A percentile compares a stretch with the other conserved stretches of the same genome.
phyloP scores from a whole-genome alignment of 1,140 invertebrate genomes.

The Rhynchophorus ferrugineus region DNA sequence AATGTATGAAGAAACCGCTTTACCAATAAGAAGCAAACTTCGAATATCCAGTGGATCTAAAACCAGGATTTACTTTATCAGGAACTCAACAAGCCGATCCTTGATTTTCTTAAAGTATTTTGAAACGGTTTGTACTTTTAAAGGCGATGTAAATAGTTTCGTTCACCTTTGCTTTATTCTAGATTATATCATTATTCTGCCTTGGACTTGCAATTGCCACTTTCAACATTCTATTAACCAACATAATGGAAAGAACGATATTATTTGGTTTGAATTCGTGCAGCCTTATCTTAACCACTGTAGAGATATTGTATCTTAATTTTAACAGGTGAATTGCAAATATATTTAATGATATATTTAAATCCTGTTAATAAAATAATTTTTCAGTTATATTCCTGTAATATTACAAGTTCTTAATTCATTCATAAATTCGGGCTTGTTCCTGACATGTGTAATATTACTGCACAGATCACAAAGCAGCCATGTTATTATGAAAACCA shows the following conservation, averaged over 20 bases:
- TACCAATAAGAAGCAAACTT: conserved; percentile 6
- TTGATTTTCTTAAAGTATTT: conserved; percentile 10
- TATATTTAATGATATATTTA: too few species aligned
- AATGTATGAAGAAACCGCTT: conserved; percentile 8
- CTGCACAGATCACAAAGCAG: background rate
- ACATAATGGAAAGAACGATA: background rate
- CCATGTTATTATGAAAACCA: background rate
- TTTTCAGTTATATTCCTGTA: conserved; percentile 7
- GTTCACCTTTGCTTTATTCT: background rate
- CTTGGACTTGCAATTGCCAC: background rate
- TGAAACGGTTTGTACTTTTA: conserved; percentile 6
- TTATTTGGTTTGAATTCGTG: background rate
- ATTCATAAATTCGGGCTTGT: background rate
- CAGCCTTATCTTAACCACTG: background rate
- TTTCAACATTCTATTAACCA: background rate
- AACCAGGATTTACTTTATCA: conserved; percentile 7
- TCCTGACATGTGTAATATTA: background rate
- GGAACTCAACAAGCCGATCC: background rate
- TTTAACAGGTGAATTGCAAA: conserved; percentile 8
- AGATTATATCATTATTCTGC: conserved; percentile 3
- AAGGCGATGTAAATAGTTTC: background rate
- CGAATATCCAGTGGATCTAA: conserved; percentile 4
- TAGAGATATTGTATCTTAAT: conserved; percentile 2
- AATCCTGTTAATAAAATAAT: too few species aligned
- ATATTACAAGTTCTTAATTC: conserved; percentile 1